Conservation (phyloP, 2,888 invertebrate species). For the Acanthopleura granulata region DNA sequence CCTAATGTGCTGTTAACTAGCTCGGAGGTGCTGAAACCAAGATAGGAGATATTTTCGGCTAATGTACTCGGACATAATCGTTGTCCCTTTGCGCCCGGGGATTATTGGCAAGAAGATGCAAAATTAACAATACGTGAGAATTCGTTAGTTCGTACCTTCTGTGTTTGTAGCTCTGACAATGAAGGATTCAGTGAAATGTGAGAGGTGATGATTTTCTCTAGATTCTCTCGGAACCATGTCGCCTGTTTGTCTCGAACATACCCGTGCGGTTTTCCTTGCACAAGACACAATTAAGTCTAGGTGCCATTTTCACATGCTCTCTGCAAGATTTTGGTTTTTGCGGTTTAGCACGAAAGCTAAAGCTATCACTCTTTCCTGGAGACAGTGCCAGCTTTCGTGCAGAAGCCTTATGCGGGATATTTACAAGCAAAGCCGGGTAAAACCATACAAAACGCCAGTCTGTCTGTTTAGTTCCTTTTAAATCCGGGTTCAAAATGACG, state of each 20-base stretch:
- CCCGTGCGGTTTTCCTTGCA: constrained; percentile 13
- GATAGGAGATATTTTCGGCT: not conserved
- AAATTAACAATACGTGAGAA: not conserved
- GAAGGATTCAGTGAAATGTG: no score
- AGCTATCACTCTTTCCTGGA: not conserved
- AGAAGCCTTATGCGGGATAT: not conserved
- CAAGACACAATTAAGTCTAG: not conserved
- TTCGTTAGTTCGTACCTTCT: not conserved
- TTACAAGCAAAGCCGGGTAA: not conserved
- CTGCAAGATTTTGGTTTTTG: constrained; percentile 9
- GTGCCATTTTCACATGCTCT: not conserved
- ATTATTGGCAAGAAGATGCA: not conserved
- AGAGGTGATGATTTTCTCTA: no score
- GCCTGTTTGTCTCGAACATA: not conserved
- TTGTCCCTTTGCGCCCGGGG: not conserved
- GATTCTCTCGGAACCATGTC: not conserved
- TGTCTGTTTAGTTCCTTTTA: no score
- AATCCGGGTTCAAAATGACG: no score
- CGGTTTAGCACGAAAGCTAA: constrained; percentile 3
- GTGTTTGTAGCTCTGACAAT: no score
- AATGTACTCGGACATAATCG: not conserved
- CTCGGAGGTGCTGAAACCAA: not conserved
- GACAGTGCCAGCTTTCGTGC: constrained; percentile 3
- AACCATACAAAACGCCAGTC: no score
- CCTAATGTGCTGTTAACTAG: constrained; percentile 11